These are phyloP conservation scores for Candidula unifasciata DNA, from an alignment of 2,888 invertebrate species.

Conservation along the genomic window DNA sequence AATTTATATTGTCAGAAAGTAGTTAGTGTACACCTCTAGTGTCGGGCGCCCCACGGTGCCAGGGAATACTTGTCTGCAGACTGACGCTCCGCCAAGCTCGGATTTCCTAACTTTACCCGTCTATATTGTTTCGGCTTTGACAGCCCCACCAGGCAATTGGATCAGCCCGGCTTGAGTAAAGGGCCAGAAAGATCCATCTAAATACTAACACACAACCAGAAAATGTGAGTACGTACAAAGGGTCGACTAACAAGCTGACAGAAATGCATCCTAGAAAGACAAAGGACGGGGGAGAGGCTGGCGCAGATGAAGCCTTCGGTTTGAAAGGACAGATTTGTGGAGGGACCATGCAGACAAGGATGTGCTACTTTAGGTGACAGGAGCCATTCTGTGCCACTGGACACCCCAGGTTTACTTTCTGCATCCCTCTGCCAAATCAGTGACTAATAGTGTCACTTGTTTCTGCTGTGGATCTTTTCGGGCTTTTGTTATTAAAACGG, in stretches of 20 bases:
- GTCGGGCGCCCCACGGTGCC: conserved; percentile 1
- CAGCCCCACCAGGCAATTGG: not conserved
- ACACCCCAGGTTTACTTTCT: not conserved
- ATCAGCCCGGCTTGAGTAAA: not conserved
- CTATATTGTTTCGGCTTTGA: not conserved
- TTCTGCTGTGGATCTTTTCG: too few relatives aligned
- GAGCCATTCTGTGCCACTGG: too few relatives aligned
- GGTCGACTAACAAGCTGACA: not conserved
- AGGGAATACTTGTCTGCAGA: not conserved
- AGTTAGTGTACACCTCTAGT: not conserved
- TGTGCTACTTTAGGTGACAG: not conserved
- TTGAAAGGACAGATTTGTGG: not conserved
- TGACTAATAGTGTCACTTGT: not conserved
- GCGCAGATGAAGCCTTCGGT: not conserved
- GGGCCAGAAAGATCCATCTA: not conserved
- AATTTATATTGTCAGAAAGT: conserved; percentile 10
- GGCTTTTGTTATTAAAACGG: too few relatives aligned
- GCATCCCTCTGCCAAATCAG: not conserved
- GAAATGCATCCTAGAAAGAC: not conserved
- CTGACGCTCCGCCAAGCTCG: not conserved
- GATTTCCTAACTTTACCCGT: not conserved
- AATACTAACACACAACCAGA: not conserved
- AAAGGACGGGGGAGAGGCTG: not conserved
- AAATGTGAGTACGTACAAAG: not conserved
- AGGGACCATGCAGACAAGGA: too few relatives aligned